Evolutionary conservation across 2,113 vertebrate species (phyloP), one percentile per base, ranked within the genome.

Genomic region (Cyanoramphus novaezelandiae): DNA sequence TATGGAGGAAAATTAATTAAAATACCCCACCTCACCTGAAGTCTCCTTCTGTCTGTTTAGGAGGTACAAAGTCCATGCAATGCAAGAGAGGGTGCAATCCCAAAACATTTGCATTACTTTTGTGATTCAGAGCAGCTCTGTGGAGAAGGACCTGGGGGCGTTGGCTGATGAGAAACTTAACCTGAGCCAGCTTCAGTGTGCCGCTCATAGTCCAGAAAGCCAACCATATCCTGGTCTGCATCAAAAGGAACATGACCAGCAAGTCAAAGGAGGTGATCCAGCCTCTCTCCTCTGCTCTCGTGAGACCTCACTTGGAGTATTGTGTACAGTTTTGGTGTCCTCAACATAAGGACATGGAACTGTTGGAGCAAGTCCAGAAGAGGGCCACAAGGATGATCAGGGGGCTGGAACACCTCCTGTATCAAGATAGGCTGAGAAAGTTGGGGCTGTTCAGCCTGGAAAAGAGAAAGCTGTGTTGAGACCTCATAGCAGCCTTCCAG

Each of bases 11-110:
- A 91, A 80, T 35, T 11, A 47, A 3, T 49, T 62, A 21, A 76
- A 18, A 59, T 55, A 7, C 24, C 68, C 9, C 46, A 5, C 60
- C 55, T 55, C 20, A 4, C 11, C 23, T 50, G 35, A 3, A 59
- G 27, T 19, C 29, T n/a, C 28, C 11, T 90, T 64, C 57, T 25
- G 5, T 64, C 65, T 50, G 9, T 53, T 76, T 24, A 43, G 16
- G 47, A 52, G 14, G 6, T 31, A n/a, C 0, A 3, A 44, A n/a
- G 77, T 60, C 23, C 9, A 5, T 33, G 17, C 15, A 47, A 4
- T 33, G 17, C 13, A 47, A n/a, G 49, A 47, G 44, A 44, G 31
- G 46, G 53, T 77, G 77, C 46, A 59, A 11, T 18, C 28, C 16
- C 50, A 7, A 39, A 33, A 19, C 6, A 3, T 23, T 59, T 59